Base-by-base conservation (phyloP, 2,113 vertebrate species). In the Myocastor coypus region DNA sequence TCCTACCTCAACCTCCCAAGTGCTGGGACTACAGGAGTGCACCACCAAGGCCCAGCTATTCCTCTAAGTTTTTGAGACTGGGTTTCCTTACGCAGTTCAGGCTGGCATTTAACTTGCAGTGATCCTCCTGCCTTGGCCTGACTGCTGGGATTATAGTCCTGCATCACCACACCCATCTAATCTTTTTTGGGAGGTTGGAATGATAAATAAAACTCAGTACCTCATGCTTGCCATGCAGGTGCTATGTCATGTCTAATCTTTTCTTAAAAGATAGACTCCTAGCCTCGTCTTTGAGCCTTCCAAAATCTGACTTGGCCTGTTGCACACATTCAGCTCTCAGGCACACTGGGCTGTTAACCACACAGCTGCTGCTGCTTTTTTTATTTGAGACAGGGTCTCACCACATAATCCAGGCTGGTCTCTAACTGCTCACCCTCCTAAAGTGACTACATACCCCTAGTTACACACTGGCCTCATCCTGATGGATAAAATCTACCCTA, bases 401-500 rank as follows among this genome's bases (percentile, higher is more conserved):
- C n/a, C n/a, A n/a, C n/a, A n/a, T n/a, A n/a, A n/a, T n/a, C n/a
- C n/a, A n/a, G n/a, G n/a, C n/a, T n/a, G n/a, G n/a, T n/a, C n/a
- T n/a, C n/a, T n/a, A n/a, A n/a, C n/a, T n/a, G 59, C 59, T 17
- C 5, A 59, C 20, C 19, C 59, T 59, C 68, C 37, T 42, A 4
- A 42, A 42, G 24, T 75, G 37, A 3, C 37, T 42, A 42, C 20
- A 73, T 24, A 73, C 20, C 37, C 69, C 20, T 73, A n/a, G 69
- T 7, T 73, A 73, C 37, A 24, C 34, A 42, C 34, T 86, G n/a
- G 46, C 26, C 63, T 89, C 80, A 68, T 91, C 85, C 34, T 50
- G 30, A 42, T 87, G 66, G 37, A 81, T 71, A 46, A 94, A 46
- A 95, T 0, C 89, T 50, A 78, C 40, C 32, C 12, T 97, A 82